A percentile compares a stretch with the other conserved stretches of the same genome.
phyloP scores from a whole-genome alignment of 1,140 invertebrate genomes.

The Archivesica marissinica region DNA sequence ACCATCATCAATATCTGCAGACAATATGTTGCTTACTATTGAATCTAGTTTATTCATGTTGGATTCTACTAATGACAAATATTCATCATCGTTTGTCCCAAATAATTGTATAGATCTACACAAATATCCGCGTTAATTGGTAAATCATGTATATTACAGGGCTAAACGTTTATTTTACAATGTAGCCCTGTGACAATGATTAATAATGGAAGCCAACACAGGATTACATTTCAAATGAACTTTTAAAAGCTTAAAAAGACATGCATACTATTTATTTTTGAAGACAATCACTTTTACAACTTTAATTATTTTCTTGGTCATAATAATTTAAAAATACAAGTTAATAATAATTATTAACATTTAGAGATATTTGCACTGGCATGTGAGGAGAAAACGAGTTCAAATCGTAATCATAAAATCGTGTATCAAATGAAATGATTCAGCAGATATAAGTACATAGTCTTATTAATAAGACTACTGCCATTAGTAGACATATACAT shows the following conservation, averaged over 20 bases:
- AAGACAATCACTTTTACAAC: too few species aligned
- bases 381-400: background rate
- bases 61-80: background rate
- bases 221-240: too few species aligned
- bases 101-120: background rate
- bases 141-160: too few species aligned
- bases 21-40: background rate
- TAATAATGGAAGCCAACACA: too few species aligned
- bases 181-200: too few species aligned
- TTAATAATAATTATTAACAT: too few species aligned
- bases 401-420: constrained; percentile 17
- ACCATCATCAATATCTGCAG: background rate
- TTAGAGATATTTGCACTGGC: background rate
- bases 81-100: background rate
- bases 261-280: too few species aligned
- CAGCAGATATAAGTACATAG: background rate
- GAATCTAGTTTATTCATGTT: background rate
- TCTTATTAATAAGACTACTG: constrained; percentile 18
- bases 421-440: background rate
- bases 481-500: background rate
- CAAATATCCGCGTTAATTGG: background rate
- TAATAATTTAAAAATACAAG: too few species aligned
- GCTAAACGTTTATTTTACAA: too few species aligned
- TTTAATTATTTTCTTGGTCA: too few species aligned
- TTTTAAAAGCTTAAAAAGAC: too few species aligned